Base-by-base conservation (phyloP, 2,797 vertebrate species). In the Oryzias dopingdopingensis region DNA sequence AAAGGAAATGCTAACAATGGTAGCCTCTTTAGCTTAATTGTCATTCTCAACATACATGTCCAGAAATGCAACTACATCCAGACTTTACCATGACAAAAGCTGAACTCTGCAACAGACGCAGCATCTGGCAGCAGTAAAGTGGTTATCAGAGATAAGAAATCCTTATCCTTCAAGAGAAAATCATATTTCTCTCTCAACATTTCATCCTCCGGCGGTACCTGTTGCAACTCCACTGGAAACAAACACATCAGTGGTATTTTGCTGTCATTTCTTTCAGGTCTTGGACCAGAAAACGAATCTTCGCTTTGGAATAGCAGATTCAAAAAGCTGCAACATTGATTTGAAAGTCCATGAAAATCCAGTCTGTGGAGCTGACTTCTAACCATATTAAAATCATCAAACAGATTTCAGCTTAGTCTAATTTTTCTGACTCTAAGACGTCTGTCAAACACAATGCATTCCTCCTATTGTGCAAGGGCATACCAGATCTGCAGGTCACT, bases 101-200 rank as follows among this genome's bases (percentile, higher is more conserved):
- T 68, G 61, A 79, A 84, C 63, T 83, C 80, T 54, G 82, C 65
- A 70, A 65, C 72, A 80, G 65, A 81, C 78, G 82, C 80, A 76
- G 75, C 81, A 86, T 85, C 79, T 84, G 80, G 84, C 82, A 82
- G 82, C 74, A 77, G 80, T 79, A 81, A 84, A 87, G 86, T 87
- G 84, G 84, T 86, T 88, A 85, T 84, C 83, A 77, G 60, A 81
- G 90, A 89, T 88, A 84, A 90, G 85, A 85, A 76, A 86, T 74
- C 67, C 78, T 86, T 84, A 76, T 86, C 85, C 83, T 89, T 90
- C 79, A 86, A 81, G 74, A 50, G 54, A 82, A 88, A 89, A 87
- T 85, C 82, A 71, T 70, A 86, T 84, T 88, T 88, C 81, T 84
- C 76, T 83, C 79, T 85, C 69, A 18, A 81, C 62, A 75, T 83